A percentile compares a stretch with the other conserved stretches of the same genome.
Evolutionary conservation across 1,140 invertebrate species (phyloP).

Genomic region (Trichomalopsis sarcophagae): DNA sequence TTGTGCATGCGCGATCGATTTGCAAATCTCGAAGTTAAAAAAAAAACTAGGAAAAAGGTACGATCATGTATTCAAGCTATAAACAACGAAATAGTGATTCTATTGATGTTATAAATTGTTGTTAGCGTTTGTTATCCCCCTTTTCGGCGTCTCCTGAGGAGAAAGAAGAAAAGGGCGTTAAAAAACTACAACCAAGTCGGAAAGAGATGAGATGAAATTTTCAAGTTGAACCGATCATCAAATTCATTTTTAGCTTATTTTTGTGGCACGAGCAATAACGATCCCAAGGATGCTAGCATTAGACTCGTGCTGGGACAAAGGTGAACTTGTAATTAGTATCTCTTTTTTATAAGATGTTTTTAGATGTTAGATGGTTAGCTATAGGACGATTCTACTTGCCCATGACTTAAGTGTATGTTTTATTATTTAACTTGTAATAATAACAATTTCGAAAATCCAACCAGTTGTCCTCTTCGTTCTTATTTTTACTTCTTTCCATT

Average conservation of each 20-base stretch:
- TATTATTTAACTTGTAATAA: constrained; percentile 63
- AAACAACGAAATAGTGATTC: constrained; percentile 44
- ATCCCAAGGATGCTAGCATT: constrained; percentile 23
- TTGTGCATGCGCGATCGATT: not conserved
- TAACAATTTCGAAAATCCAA: constrained; percentile 51
- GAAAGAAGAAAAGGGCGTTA: not conserved
- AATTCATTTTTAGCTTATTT: constrained; percentile 40
- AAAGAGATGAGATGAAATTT: constrained; percentile 39
- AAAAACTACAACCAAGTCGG: not conserved
- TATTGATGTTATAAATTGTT: constrained; percentile 34
- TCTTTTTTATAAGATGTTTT: constrained; percentile 63
- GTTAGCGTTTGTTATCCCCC: constrained; percentile 12
- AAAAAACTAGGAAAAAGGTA: constrained; percentile 12
- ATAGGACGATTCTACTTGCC: constrained; percentile 71
- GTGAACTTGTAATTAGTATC: constrained; percentile 61
- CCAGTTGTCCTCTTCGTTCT: not conserved
- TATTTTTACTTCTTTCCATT: not conserved
- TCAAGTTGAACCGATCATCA: constrained; percentile 23
- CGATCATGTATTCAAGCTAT: constrained; percentile 6
- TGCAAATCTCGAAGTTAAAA: not conserved
- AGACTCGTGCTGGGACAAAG: constrained; percentile 56
- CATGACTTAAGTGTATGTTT: constrained; percentile 68
- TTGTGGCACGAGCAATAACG: constrained; percentile 26
- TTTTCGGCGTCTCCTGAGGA: constrained; percentile 19
- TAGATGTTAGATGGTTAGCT: constrained; percentile 64